Conservation (phyloP, 1,140 invertebrate genomes). For the Gonioctena quinquepunctata region DNA sequence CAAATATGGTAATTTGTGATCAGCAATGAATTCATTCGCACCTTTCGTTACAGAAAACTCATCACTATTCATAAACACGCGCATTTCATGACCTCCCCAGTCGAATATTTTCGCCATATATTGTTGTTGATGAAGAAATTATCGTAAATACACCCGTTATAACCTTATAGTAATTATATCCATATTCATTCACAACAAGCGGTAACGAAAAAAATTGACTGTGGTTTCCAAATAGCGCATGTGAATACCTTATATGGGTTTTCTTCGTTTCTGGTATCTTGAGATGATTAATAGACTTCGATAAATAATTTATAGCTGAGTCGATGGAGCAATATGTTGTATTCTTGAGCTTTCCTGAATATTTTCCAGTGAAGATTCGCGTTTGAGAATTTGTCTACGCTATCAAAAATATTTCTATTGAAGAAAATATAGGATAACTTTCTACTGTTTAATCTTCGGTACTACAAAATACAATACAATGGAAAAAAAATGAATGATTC, state of each 20-base stretch:
- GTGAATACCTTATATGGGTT: background rate
- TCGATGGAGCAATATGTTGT: background rate
- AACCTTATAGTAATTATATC: background rate
- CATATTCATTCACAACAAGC: background rate
- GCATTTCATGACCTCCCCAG: background rate
- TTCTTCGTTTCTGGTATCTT: background rate
- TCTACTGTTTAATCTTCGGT: too few species aligned
- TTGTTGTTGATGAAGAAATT: background rate
- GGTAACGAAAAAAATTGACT: background rate
- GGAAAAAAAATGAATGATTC: too few species aligned
- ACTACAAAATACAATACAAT: too few species aligned
- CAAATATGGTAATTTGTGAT: too few species aligned
- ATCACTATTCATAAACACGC: background rate
- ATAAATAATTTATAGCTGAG: background rate
- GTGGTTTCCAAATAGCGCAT: background rate
- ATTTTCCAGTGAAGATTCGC: background rate
- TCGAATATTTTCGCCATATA: background rate
- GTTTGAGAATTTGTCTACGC: too few species aligned
- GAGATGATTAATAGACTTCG: background rate
- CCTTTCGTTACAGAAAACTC: background rate
- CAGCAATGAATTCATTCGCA: background rate
- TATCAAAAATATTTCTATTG: too few species aligned
- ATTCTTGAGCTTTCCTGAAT: background rate
- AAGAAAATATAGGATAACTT: too few species aligned
- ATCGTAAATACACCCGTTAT: background rate